These are phyloP conservation scores for Periophthalmus modestus DNA, from an alignment of 2,113 vertebrate genomes.

Conservation along the genomic window DNA sequence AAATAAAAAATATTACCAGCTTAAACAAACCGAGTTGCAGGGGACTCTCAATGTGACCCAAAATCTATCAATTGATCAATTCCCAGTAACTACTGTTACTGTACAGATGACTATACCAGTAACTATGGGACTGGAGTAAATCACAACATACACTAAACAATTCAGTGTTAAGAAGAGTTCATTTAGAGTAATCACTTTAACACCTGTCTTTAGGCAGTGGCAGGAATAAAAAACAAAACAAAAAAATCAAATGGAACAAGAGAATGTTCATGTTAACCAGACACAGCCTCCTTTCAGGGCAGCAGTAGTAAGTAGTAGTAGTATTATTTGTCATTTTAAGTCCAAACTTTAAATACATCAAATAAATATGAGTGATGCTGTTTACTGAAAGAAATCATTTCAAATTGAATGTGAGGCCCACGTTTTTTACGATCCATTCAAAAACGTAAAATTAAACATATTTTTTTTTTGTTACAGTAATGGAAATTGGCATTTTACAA, in stretches of 20 bases:
- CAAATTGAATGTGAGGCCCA: neutral
- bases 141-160: neutral
- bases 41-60: neutral
- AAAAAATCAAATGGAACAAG: neutral
- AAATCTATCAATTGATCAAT: neutral
- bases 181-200: neutral
- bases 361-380: neutral
- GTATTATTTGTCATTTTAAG: too few relatives aligned
- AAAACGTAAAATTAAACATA: neutral
- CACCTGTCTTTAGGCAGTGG: neutral
- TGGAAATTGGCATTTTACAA: neutral
- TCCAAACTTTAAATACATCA: too few relatives aligned
- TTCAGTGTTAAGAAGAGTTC: neutral
- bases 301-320: neutral
- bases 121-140: neutral
- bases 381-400: neutral
- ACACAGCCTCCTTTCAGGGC: neutral
- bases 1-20: conserved; percentile 34
- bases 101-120: neutral
- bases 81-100: neutral
- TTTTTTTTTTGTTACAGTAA: neutral
- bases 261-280: neutral
- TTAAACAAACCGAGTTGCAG: conserved; percentile 27
- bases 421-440: neutral
- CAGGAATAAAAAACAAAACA: too few relatives aligned